Conservation (phyloP, 1,140 invertebrate genomes). For the Meloidogyne exigua region DNA sequence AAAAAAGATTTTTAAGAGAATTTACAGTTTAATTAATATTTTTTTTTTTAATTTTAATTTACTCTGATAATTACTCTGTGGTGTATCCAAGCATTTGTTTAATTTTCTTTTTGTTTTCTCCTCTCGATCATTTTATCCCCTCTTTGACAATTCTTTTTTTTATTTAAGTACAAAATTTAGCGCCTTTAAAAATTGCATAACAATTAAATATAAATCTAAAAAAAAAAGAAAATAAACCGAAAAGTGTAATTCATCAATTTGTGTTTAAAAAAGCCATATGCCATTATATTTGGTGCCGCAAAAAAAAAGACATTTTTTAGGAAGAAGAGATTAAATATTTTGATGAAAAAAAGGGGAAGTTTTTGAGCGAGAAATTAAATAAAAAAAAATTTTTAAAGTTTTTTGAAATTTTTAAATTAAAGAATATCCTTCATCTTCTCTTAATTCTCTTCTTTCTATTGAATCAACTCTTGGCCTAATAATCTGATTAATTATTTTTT, state of each 20-base stretch:
- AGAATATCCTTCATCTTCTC: too few species aligned
- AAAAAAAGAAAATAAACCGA: not conserved
- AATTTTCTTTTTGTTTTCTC: too few species aligned
- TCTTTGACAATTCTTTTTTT: not conserved
- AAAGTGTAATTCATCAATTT: conserved; percentile 5
- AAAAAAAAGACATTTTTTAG: not conserved
- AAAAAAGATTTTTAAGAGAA: too few species aligned
- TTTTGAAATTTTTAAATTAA: too few species aligned
- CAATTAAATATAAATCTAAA: not conserved
- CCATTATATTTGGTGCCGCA: not conserved
- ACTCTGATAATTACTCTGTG: too few species aligned
- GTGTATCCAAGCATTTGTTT: too few species aligned
- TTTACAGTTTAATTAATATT: too few species aligned
- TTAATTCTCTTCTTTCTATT: too few species aligned
- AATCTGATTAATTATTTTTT: not conserved
- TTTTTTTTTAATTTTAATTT: too few species aligned
- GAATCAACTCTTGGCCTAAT: not conserved
- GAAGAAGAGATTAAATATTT: not conserved
- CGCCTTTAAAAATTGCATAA: not conserved
- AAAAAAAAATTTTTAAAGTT: too few species aligned
- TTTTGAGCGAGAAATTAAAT: not conserved
- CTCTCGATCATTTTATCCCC: not conserved
- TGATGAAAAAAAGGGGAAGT: not conserved
- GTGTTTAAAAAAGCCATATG: not conserved
- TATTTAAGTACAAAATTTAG: conserved; percentile 1